Evolutionary conservation across 2,113 vertebrate species (phyloP).

Genomic region (Erpornis zantholeuca): DNA sequence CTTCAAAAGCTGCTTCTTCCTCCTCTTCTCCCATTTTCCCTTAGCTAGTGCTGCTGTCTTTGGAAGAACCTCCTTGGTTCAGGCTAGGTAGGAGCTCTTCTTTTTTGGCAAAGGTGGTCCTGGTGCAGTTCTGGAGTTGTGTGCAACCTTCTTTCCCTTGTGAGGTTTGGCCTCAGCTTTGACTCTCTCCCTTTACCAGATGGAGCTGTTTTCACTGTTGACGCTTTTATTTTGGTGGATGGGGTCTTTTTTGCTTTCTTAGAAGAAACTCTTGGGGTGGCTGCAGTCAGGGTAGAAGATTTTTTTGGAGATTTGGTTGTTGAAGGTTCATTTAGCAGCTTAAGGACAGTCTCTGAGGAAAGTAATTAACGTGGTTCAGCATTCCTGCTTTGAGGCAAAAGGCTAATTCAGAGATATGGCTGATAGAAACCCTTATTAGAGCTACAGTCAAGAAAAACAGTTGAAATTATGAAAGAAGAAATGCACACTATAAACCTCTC

Average conservation of each 20-base stretch:
- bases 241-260: neutral
- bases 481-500: neutral
- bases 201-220: neutral
- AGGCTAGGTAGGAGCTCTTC: neutral
- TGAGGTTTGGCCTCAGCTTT: neutral
- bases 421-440: neutral
- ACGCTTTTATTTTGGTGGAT: neutral
- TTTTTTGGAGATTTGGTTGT: neutral
- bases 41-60: neutral
- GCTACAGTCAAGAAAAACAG: neutral
- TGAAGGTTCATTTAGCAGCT: constrained; percentile 46
- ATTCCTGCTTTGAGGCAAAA: neutral
- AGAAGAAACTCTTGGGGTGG: neutral
- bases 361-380: neutral
- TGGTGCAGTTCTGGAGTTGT: neutral
- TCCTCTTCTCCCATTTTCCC: neutral
- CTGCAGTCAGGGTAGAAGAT: neutral
- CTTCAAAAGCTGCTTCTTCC: neutral
- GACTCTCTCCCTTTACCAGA: neutral
- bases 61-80: neutral
- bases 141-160: neutral
- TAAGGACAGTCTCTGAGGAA: constrained; percentile 63
- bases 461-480: neutral
- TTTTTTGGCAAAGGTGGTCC: neutral
- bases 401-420: neutral